phyloP scores from a whole-genome alignment of 2,888 invertebrate species.

The Mythimna impura region DNA sequence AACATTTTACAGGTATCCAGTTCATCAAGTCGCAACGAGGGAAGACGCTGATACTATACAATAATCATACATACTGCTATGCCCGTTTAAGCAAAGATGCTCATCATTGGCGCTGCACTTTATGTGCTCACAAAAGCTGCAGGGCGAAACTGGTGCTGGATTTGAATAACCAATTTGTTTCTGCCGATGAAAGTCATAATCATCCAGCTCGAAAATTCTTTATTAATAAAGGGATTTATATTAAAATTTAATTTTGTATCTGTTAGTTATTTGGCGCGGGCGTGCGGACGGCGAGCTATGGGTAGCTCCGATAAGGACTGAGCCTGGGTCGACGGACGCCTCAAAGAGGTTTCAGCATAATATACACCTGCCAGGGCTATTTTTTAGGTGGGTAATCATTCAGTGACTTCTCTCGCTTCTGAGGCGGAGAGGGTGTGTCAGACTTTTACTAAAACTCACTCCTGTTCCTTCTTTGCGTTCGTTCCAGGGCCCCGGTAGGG shows the following conservation, averaged over 20 bases:
- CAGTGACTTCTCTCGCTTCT: too few species aligned
- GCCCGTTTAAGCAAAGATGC: constrained; percentile 10
- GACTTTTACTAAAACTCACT: too few species aligned
- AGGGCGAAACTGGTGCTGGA: constrained; percentile 31
- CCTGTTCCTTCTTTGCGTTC: too few species aligned
- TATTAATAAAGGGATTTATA: constrained; percentile 7
- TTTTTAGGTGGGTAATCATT: too few species aligned
- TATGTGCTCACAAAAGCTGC: constrained; percentile 25
- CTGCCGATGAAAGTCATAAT: constrained; percentile 17
- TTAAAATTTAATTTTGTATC: constrained; percentile 8
- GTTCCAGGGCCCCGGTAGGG: too few species aligned
- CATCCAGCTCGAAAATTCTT: constrained; percentile 24
- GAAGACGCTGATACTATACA: constrained; percentile 12
- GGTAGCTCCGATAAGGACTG: too few species aligned
- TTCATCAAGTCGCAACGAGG: constrained; percentile 28
- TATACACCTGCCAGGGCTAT: too few species aligned
- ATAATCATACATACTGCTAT: constrained; percentile 12
- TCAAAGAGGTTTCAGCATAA: too few species aligned
- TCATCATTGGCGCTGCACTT: constrained; percentile 36
- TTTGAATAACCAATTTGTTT: constrained; percentile 9
- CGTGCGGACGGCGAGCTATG: too few species aligned
- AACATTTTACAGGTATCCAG: constrained; percentile 32
- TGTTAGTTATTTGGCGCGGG: too few species aligned
- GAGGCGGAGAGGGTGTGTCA: too few species aligned
- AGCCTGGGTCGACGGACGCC: too few species aligned